Conservation (phyloP, 2,797 vertebrate genomes). For the Silurus lanzhouensis region DNA sequence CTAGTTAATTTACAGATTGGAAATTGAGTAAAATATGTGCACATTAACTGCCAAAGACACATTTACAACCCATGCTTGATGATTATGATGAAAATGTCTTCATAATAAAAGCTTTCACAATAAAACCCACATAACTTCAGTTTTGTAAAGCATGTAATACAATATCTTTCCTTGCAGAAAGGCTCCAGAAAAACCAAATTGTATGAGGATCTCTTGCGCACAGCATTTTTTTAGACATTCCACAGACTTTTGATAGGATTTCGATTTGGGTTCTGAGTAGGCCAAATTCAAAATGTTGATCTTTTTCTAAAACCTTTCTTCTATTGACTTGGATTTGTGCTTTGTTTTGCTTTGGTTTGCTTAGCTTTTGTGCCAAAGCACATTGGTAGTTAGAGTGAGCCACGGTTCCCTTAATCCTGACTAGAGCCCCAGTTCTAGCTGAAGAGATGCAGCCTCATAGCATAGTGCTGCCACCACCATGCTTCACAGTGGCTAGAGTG, state of each 20-base stretch:
- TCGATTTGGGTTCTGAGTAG: not conserved
- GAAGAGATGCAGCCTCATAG: not conserved
- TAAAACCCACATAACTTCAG: no score
- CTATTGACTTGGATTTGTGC: conserved; percentile 4
- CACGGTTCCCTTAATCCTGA: not conserved
- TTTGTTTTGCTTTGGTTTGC: not conserved
- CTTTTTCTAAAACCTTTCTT: not conserved
- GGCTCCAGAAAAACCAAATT: not conserved
- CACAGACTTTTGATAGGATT: not conserved
- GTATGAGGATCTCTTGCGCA: not conserved
- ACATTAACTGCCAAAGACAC: no score
- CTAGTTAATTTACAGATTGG: no score
- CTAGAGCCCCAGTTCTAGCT: not conserved
- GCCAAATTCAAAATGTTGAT: not conserved
- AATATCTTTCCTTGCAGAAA: not conserved
- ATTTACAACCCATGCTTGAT: no score
- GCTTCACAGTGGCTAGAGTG: not conserved
- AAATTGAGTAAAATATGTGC: no score
- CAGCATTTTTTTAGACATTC: not conserved
- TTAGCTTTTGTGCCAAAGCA: not conserved
- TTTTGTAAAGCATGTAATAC: no score
- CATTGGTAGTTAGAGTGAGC: not conserved
- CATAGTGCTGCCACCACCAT: not conserved
- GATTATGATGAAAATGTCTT: no score
- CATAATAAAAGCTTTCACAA: no score